A percentile compares a stretch with the other conserved stretches of the same genome.
Evolutionary conservation across 2,888 invertebrate species (phyloP).

Genomic region (Rotaria sp.): DNA sequence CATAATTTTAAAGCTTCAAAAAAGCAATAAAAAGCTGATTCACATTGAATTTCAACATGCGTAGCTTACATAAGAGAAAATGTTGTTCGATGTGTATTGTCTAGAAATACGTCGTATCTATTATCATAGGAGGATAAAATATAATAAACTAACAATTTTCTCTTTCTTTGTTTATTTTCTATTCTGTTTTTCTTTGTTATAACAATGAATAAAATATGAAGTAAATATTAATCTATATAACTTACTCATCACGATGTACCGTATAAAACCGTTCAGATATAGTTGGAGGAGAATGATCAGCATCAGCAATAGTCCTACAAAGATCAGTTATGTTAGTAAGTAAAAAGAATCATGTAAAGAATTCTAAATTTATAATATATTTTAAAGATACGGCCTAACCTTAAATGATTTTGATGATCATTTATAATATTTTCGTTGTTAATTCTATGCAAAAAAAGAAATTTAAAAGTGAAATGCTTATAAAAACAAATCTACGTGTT

Average conservation of each 20-base stretch:
- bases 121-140: background rate
- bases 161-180: too few species aligned
- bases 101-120: background rate
- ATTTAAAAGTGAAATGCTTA: too few species aligned
- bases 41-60: background rate
- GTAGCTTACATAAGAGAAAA: background rate
- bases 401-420: background rate
- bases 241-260: slow-evolving; percentile 6
- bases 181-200: too few species aligned
- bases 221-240: background rate
- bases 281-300: background rate
- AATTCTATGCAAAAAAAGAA: background rate
- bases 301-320: background rate
- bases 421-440: background rate
- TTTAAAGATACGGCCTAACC: background rate
- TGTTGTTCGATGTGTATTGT: background rate
- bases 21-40: background rate
- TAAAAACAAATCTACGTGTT: background rate
- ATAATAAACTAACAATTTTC: too few species aligned
- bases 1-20: slow-evolving; percentile 43
- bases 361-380: too few species aligned
- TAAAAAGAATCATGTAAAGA: background rate
- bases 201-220: background rate
- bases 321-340: background rate
- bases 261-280: background rate